Evolutionary conservation across 2,797 vertebrate species (phyloP), one percentile per base, ranked within the genome.

Genomic region (Aotus griseimembra): DNA sequence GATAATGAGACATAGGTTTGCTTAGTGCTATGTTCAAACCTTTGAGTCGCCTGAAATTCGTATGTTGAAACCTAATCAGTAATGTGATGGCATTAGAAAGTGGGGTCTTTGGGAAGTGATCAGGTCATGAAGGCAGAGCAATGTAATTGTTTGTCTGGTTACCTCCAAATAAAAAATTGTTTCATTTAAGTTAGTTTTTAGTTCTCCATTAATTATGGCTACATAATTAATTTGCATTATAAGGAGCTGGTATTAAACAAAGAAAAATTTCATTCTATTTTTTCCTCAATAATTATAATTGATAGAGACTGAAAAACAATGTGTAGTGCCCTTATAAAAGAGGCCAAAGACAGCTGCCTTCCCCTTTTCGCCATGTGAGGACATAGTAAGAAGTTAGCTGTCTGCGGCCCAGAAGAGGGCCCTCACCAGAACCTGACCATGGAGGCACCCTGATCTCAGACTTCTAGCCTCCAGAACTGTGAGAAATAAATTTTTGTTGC

Each of bases 161-260:
- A 91, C 39, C 48, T 44, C 72, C 88, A 72, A 88, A 90, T 82
- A 77, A 83, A 70, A 91, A 87, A 94, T 17, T 50, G 58, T 85
- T 87, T 76, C 39, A 91, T 41, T 94, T 88, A 67, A 76, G 9
- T 70, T 79, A 58, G 44, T 24, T 87, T 96, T 76, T 76, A 94
- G 46, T 64, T 90, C 41, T 64, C 22, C 22, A 33, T 50, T 72
- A 50, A 88, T 82, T 58, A 30, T 50, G 46, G 39, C 28, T 46
- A 77, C 14, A 36, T 12, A 81, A 57, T 67, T 90, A 75, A 57
- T 55, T 79, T 44, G 52, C 19, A 86, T 46, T 50, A 19, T n/a
- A 82, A 67, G 19, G 41, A 44, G 80, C n/a, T 58, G 4, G 33
- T 72, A n/a, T 58, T 58, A 79, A 90, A 83, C 44, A 70, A 36